Base-by-base conservation (phyloP, 2,113 vertebrate species). In the Misgurnus mizolepis region DNA sequence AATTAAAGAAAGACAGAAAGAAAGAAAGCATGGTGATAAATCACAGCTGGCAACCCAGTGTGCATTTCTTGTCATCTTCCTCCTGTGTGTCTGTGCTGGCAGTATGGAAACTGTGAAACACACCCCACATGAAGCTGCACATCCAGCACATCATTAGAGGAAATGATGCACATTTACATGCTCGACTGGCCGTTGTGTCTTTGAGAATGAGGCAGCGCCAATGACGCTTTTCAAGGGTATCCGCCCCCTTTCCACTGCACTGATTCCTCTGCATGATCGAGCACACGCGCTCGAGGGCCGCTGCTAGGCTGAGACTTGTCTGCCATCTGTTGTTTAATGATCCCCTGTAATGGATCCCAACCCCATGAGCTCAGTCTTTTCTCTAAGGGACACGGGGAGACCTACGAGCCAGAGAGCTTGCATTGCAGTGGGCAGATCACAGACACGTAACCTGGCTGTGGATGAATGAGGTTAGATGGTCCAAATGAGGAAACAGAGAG, bases 241-340 rank as follows among this genome's bases (percentile, higher is more conserved):
- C 72, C 80, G 34, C 78, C 74, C 58, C 70, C 56, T 71, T 74
- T 76, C 55, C 71, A 55, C 60, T 1, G 65, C 76, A 45, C 60
- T 10, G 71, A 43, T 81, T 70, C 70, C 53, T 17, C 78, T 76
- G 65, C 64, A 71, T 68, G 74, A 85, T 67, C 74, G 62, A 55
- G 53, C 47, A 69, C 62, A 74, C 7, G 2, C 64, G 11, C 69
- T 49, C 65, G 22, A n/a, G 11, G 78, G 11, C 45, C 43, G 70
- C 71, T 66, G 49, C 17, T 40, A 81, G 43, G 9, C 79, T 80
- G 61, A 73, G 76, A 76, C 83, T 84, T 47, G 72, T 40, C 80
- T 84, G 82, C 83, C 85, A 83, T 89, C 86, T 86, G 85, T 85
- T 84, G 86, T 86, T 83, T 76, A 83, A 80, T 70, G 81, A 62